Evolutionary conservation across 2,888 invertebrate genomes (phyloP).

Genomic region (Tetanocera ferruginea): DNA sequence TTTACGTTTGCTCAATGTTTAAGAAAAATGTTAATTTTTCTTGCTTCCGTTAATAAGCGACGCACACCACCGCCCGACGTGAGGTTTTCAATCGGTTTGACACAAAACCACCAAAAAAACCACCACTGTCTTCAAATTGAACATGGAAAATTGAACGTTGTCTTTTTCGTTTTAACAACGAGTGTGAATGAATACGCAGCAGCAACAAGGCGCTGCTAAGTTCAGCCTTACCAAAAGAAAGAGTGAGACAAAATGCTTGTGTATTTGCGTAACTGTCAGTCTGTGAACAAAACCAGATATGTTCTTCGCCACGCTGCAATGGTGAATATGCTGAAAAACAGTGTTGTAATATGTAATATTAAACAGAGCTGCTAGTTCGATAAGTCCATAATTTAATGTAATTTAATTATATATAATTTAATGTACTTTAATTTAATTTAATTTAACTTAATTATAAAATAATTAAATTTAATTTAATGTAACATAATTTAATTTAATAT

Average conservation of each 20-base stretch:
- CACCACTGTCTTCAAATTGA: background rate
- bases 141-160: conserved; percentile 17
- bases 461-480: too few relatives aligned
- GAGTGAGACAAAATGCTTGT: background rate
- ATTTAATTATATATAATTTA: too few relatives aligned
- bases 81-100: conserved; percentile 52
- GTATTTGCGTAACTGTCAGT: background rate
- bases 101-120: conserved; percentile 28
- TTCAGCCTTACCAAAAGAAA: background rate
- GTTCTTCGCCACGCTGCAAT: background rate
- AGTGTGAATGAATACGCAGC: background rate
- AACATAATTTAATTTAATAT: too few relatives aligned
- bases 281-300: background rate
- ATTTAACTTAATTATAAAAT: too few relatives aligned
- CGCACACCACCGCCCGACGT: conserved; percentile 50
- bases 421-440: too few relatives aligned
- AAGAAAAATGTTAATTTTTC: conserved; percentile 22
- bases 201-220: too few relatives aligned
- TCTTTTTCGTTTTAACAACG: background rate
- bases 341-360: too few relatives aligned
- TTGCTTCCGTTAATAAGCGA: conserved; percentile 2
- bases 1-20: conserved; percentile 1
- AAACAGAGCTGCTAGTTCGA: too few relatives aligned
- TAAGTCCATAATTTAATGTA: too few relatives aligned
- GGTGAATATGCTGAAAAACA: too few relatives aligned